phyloP scores from a whole-genome alignment of 2,113 vertebrate genomes.

The Xiphorhynchus elegans region DNA sequence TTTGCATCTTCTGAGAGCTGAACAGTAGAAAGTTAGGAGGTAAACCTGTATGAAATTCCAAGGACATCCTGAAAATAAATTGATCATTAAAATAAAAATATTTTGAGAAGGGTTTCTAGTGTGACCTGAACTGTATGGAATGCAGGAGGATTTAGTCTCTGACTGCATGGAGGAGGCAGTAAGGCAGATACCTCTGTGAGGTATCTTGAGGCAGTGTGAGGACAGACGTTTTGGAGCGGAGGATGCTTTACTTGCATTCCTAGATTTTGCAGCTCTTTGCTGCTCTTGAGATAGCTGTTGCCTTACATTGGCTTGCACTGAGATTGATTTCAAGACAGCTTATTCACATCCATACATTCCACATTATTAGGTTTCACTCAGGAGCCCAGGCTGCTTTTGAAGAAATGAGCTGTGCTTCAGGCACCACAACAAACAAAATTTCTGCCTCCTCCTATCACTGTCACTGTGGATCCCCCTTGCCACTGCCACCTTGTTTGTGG shows the following conservation, averaged over 20 bases:
- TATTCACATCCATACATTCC: not conserved
- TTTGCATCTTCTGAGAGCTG: not conserved
- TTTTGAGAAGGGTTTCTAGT: not conserved
- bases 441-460: not conserved
- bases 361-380: not conserved
- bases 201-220: not conserved
- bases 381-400: not conserved
- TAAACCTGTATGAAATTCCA: not conserved
- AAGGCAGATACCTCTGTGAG: not conserved
- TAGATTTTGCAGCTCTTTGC: not conserved
- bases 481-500: rapidly evolving
- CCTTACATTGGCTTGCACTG: not conserved
- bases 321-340: not conserved
- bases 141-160: not conserved
- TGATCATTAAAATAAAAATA: not conserved
- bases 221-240: not conserved
- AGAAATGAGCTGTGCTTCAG: not conserved
- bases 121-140: not conserved
- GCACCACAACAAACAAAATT: not conserved
- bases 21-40: not conserved
- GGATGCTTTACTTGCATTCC: not conserved
- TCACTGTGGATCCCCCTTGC: rapidly evolving
- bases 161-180: not conserved
- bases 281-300: not conserved
- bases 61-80: not conserved